A percentile compares a stretch with the other conserved stretches of the same genome.
Conservation (phyloP, 2,113 vertebrate genomes). For the Salvelinus alpinus region DNA sequence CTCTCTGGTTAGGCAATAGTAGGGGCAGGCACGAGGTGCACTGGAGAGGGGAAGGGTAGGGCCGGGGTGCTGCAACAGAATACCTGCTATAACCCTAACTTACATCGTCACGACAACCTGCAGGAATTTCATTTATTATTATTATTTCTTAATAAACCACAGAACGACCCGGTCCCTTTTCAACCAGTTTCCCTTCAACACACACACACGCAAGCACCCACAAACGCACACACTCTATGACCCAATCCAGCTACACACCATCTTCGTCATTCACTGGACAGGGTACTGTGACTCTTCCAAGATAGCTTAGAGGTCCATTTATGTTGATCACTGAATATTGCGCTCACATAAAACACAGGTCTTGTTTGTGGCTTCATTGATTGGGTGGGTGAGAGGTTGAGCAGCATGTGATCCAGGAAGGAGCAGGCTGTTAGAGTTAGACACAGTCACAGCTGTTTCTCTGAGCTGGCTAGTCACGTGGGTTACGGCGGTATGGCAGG, state of each 20-base stretch:
- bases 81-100: conserved; percentile 30
- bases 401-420: conserved; percentile 33
- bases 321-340: too few relatives aligned
- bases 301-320: background rate
- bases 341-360: background rate
- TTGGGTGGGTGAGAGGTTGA: conserved; percentile 1
- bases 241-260: background rate
- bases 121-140: conserved; percentile 18
- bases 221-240: conserved; percentile 2
- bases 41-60: conserved; percentile 29
- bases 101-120: conserved; percentile 44
- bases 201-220: conserved; percentile 23
- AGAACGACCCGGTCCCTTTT: background rate
- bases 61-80: conserved; percentile 39
- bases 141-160: background rate
- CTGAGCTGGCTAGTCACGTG: background rate
- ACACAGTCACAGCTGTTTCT: conserved; percentile 34
- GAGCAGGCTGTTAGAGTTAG: conserved; percentile 30
- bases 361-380: too few relatives aligned
- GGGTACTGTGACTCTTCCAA: too few relatives aligned
- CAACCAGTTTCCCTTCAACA: conserved; percentile 20
- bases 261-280: background rate
- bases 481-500: background rate
- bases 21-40: conserved; percentile 31
- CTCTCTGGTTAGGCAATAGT: conserved; percentile 35